Percentiles rank a stretch among this genome's conserved stretches.
Evolutionary conservation across 2,113 vertebrate species (phyloP).

Genomic region (Podilymbus podiceps): DNA sequence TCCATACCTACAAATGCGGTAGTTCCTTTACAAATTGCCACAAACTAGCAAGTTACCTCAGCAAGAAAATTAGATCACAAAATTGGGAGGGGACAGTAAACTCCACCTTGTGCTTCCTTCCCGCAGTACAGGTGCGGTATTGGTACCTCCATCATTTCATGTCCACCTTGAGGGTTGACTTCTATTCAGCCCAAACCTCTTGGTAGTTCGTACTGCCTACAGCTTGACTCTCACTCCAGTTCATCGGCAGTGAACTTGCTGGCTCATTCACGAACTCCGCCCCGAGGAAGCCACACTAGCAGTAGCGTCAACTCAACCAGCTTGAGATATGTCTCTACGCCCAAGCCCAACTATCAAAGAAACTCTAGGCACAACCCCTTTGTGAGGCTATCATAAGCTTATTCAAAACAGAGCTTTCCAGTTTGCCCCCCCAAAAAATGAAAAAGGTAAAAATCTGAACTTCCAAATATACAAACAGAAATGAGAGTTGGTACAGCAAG

Average conservation of each 20-base stretch:
- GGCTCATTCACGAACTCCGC: background rate
- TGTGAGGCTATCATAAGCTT: background rate
- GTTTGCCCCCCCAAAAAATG: background rate
- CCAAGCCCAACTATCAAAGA: background rate
- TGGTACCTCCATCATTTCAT: background rate
- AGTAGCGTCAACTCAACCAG: background rate
- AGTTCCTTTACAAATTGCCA: background rate
- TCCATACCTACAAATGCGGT: background rate
- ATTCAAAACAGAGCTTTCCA: background rate
- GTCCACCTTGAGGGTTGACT: background rate
- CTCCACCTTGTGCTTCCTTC: background rate
- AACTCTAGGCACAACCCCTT: background rate
- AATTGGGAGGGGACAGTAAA: accelerated
- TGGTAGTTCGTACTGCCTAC: background rate
- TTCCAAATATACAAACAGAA: background rate
- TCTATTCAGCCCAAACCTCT: background rate
- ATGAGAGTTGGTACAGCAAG: background rate
- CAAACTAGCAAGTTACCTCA: background rate
- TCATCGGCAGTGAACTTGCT: accelerated
- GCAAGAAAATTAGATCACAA: background rate
- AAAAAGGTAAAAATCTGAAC: background rate
- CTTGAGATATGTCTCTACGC: background rate
- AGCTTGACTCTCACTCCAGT: background rate
- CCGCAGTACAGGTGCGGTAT: background rate
- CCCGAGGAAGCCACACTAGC: background rate